These are phyloP conservation scores for Horisme vitalbata DNA, from an alignment of 2,888 invertebrate genomes.

Conservation along the genomic window DNA sequence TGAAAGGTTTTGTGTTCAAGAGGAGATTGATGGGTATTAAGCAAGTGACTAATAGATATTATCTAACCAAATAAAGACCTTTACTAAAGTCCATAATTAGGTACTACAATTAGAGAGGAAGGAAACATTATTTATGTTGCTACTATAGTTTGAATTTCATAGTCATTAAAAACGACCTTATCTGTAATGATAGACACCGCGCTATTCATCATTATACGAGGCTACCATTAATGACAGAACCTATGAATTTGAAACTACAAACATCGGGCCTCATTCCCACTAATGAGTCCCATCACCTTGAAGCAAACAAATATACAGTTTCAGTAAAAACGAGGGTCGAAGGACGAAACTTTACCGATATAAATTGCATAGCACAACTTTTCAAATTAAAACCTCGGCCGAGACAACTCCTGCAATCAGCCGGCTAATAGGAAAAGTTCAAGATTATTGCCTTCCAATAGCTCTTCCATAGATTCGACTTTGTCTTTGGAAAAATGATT, in stretches of 20 bases:
- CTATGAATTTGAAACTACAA: background rate
- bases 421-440: slow-evolving; percentile 55
- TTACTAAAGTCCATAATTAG: too few species aligned
- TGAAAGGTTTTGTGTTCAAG: too few species aligned
- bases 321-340: slow-evolving; percentile 34
- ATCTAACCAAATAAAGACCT: too few species aligned
- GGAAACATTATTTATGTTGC: too few species aligned
- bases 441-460: slow-evolving; percentile 52
- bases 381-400: slow-evolving; percentile 51
- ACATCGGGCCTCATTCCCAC: background rate
- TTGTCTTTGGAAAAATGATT: slow-evolving; percentile 23
- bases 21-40: too few species aligned
- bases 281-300: slow-evolving; percentile 5
- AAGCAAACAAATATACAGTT: slow-evolving; percentile 2
- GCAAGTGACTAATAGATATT: too few species aligned
- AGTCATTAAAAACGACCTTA: too few species aligned
- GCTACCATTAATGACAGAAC: background rate
- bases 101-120: too few species aligned
- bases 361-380: slow-evolving; percentile 52
- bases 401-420: slow-evolving; percentile 48
- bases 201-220: background rate
- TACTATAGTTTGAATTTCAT: too few species aligned
- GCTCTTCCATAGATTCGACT: slow-evolving; percentile 34
- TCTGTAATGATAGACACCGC: too few species aligned
- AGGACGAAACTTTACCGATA: slow-evolving; percentile 35